Base-by-base conservation (phyloP, 2,888 invertebrate genomes). In the Mythimna loreyi region DNA sequence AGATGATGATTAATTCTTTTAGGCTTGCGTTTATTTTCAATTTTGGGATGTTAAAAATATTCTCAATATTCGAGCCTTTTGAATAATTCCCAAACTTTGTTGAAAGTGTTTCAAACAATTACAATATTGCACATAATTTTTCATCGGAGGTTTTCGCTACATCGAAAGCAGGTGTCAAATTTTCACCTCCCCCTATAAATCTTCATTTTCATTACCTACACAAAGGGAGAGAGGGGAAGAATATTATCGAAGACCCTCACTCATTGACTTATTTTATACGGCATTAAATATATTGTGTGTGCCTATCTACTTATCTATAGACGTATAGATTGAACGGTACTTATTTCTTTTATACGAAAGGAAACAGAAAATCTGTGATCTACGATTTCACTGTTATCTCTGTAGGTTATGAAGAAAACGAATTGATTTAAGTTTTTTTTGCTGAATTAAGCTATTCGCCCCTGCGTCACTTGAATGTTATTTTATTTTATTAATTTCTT, bases 171-270 rank as follows among this genome's bases (percentile, higher is more conserved):
- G 80, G 84, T 84, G 83, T 82, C 70, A 84, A 82, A 72, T 71
- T 72, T 81, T 67, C 67, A 62, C 78, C 74, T 72, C 72, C 80
- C 68, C 72, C 72, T 72, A 83, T 86, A 85, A 81, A 85, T 85
- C 83, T 85, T 81, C 82, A 85, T 84, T 86, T 85, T 84, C 80
- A 82, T 83, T 84, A 78, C 64, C 67, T 67, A 76, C 75, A 78
- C 77, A 72, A 76, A 78, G 80, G 72, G 67, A 75, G 72, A 71
- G 77, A 77, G 75, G 78, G 77, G 71, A 47, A 69, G 65, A 75
- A 82, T 82, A 84, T 84, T 83, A 80, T 80, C 68, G 75, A 73
- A 77, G 78, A 81, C 78, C 71, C 81, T 74, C 71, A 76, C 75
- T 78, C 73, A 82, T 84, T 82, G 78, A 78, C 82, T 83, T 85